A percentile compares a stretch with the other conserved stretches of the same genome.
Conservation (phyloP, 2,888 invertebrate genomes). For the Drosophila melanocephala region DNA sequence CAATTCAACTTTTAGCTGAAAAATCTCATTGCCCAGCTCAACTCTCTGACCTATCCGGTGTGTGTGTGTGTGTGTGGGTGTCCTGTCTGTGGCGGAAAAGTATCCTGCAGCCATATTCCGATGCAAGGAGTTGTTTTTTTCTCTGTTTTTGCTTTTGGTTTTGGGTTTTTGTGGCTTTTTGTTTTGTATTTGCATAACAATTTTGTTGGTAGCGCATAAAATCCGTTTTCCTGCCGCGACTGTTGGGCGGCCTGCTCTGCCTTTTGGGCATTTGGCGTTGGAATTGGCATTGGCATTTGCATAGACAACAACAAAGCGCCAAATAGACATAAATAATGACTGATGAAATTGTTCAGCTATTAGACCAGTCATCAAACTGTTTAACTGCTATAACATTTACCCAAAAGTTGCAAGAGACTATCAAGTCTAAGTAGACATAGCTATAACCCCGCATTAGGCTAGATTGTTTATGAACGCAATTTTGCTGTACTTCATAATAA, state of each 20-base stretch:
- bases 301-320: slow-evolving; percentile 56
- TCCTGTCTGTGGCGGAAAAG: slow-evolving; percentile 53
- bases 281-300: slow-evolving; percentile 61
- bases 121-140: slow-evolving; percentile 53
- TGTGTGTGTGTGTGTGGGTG: slow-evolving; percentile 32
- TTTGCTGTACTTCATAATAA: not conserved
- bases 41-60: slow-evolving; percentile 10
- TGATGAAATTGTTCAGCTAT: slow-evolving; percentile 63
- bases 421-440: not conserved
- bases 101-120: slow-evolving; percentile 77
- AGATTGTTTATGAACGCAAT: not conserved
- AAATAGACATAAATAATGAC: slow-evolving; percentile 78
- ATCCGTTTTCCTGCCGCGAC: slow-evolving; percentile 66
- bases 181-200: slow-evolving; percentile 65
- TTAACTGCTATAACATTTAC: slow-evolving; percentile 18
- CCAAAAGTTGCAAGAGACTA: not conserved
- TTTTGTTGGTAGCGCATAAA: slow-evolving; percentile 59
- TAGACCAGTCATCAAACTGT: slow-evolving; percentile 14
- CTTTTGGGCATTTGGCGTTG: slow-evolving; percentile 54
- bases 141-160: not conserved
- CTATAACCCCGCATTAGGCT: not conserved
- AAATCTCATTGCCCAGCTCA: slow-evolving; percentile 77
- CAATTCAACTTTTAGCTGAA: slow-evolving; percentile 81
- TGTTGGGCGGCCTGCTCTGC: slow-evolving; percentile 34
- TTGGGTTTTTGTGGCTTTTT: slow-evolving; percentile 26